phyloP scores from a whole-genome alignment of 2,113 vertebrate genomes.

The Mugil cephalus region DNA sequence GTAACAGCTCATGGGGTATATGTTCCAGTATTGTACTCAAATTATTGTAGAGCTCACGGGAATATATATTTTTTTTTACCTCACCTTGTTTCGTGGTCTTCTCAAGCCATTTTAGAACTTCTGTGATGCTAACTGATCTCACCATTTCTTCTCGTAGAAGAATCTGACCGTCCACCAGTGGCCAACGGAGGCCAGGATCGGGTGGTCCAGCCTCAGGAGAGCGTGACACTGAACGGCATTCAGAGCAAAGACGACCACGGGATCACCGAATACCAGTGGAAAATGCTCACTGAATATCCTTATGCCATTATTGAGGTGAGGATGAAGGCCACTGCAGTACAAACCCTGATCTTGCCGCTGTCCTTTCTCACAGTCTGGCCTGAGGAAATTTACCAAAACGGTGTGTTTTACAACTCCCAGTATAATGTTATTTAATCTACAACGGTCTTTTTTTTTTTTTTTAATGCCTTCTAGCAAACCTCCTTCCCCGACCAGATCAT shows the following conservation, averaged over 20 bases:
- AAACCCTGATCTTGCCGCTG: neutral
- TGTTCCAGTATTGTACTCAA: too few relatives aligned
- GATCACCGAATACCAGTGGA: slow-evolving; percentile 85
- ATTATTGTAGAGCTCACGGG: too few relatives aligned
- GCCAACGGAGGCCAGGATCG: slow-evolving; percentile 84
- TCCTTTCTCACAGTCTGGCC: neutral
- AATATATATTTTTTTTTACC: slow-evolving; percentile 31
- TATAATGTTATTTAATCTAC: neutral
- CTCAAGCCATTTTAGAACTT: neutral
- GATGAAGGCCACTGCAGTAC: neutral
- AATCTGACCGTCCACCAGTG: slow-evolving; percentile 83
- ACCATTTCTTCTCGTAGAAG: slow-evolving; percentile 73
- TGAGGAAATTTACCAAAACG: neutral
- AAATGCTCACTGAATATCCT: slow-evolving; percentile 73
- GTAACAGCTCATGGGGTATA: too few relatives aligned
- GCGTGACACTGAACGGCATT: slow-evolving; percentile 84
- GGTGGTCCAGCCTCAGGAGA: slow-evolving; percentile 89
- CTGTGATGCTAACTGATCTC: neutral
- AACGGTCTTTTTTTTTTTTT: neutral
- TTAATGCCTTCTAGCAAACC: slow-evolving; percentile 79
- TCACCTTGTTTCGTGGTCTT: neutral
- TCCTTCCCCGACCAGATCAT: slow-evolving; percentile 75
- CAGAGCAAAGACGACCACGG: slow-evolving; percentile 84
- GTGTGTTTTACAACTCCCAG: too few relatives aligned
- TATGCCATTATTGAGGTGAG: slow-evolving; percentile 85